These are phyloP conservation scores for Mythimna impura DNA, from an alignment of 2,888 invertebrate genomes.

Conservation along the genomic window DNA sequence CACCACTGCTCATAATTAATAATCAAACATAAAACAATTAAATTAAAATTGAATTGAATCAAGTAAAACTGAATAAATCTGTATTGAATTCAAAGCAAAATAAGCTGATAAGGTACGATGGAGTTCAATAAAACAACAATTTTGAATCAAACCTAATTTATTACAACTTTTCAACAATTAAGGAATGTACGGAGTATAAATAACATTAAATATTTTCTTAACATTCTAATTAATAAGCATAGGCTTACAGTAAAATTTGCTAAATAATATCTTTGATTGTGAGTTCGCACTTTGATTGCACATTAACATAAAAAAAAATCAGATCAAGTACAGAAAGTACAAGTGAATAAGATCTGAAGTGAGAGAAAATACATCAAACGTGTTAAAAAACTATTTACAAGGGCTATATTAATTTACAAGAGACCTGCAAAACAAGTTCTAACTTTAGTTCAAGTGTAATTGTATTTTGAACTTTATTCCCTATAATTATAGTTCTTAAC, in stretches of 20 bases:
- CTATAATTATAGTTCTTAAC: not conserved
- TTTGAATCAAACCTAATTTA: constrained; percentile 30
- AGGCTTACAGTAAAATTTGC: constrained; percentile 14
- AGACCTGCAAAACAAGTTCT: not conserved
- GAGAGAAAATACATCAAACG: not conserved
- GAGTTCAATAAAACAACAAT: constrained; percentile 35
- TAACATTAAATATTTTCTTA: constrained; percentile 39
- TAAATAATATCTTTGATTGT: constrained; percentile 55
- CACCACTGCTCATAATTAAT: too few relatives aligned
- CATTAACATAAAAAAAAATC: constrained; percentile 19
- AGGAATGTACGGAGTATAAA: constrained; percentile 52
- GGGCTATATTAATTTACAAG: not conserved
- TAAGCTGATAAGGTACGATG: too few relatives aligned
- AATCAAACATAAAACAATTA: too few relatives aligned
- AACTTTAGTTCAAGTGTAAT: not conserved
- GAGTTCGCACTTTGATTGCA: constrained; percentile 44
- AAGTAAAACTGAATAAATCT: too few relatives aligned
- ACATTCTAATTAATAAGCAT: not conserved
- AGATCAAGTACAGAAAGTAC: constrained; percentile 38
- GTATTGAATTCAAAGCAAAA: too few relatives aligned
- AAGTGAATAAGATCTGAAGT: constrained; percentile 29
- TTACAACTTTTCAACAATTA: constrained; percentile 33
- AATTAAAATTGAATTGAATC: too few relatives aligned
- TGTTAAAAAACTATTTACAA: not conserved
- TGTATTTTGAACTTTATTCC: not conserved